These are phyloP conservation scores for Sciaenops ocellatus DNA, from an alignment of 2,797 vertebrate genomes.

Conservation along the genomic window DNA sequence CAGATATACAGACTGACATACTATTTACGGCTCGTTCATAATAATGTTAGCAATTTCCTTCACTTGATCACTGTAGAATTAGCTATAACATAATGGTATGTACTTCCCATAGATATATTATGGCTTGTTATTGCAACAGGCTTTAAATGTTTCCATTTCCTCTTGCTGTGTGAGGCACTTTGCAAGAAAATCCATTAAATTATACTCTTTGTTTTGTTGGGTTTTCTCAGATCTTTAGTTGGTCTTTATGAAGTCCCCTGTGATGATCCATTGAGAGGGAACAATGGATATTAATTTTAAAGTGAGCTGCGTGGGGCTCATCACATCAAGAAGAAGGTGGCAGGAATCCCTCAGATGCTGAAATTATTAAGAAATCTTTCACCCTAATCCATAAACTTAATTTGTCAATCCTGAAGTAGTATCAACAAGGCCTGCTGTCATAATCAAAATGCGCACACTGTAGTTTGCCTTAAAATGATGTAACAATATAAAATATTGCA, in stretches of 20 bases:
- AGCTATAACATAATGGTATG: neutral
- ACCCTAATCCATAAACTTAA: neutral
- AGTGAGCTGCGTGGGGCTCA: too few species aligned
- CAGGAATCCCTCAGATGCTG: neutral
- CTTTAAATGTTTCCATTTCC: slow-evolving; percentile 4
- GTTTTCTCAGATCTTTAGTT: neutral
- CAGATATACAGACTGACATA: neutral
- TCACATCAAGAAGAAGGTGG: neutral
- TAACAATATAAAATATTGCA: neutral
- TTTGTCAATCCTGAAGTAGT: neutral
- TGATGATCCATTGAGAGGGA: neutral
- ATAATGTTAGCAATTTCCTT: neutral
- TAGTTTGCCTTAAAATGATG: neutral
- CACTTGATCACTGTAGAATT: neutral
- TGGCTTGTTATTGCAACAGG: neutral
- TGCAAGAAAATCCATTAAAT: slow-evolving; percentile 1
- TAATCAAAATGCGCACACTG: neutral
- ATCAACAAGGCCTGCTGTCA: neutral
- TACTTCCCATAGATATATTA: slow-evolving; percentile 3
- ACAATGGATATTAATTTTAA: slow-evolving; percentile 4
- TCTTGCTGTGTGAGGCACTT: neutral
- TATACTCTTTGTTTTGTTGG: neutral
- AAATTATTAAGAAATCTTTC: neutral
- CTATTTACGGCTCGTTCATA: neutral
- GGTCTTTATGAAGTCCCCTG: neutral